Evolutionary conservation across 2,797 vertebrate species (phyloP).

Genomic region (Nannoperca australis): DNA sequence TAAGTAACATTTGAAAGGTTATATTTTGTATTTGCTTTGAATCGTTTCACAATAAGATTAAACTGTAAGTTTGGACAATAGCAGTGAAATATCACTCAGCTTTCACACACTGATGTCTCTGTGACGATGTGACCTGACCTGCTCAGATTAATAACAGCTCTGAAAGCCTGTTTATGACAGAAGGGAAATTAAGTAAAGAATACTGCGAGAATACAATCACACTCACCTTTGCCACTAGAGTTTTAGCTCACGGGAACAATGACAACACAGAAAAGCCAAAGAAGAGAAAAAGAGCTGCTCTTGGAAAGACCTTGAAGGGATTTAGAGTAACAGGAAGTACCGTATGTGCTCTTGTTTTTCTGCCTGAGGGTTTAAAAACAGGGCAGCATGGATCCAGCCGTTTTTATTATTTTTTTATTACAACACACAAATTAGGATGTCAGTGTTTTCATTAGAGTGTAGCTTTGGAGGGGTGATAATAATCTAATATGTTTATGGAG

Average conservation of each 20-base stretch:
- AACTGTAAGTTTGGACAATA: not conserved
- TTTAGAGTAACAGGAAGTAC: constrained; percentile 20
- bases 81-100: not conserved
- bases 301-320: constrained; percentile 33
- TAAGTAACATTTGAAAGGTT: too few relatives aligned
- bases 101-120: not conserved
- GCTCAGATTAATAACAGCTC: constrained; percentile 18
- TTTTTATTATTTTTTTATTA: constrained; percentile 32
- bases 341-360: constrained; percentile 19
- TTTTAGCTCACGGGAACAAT: constrained; percentile 8
- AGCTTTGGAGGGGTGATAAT: constrained; percentile 12
- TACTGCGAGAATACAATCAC: not conserved
- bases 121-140: constrained; percentile 6
- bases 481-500: constrained; percentile 40
- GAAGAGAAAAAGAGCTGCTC: not conserved
- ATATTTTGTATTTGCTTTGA: not conserved
- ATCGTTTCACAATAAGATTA: not conserved
- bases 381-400: not conserved
- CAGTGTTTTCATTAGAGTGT: constrained; percentile 32
- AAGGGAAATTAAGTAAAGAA: constrained; percentile 1
- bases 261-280: constrained; percentile 10
- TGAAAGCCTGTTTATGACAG: constrained; percentile 10
- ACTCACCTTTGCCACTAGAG: constrained; percentile 15
- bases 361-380: constrained; percentile 17
- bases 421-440: constrained; percentile 39